Evolutionary conservation across 1,140 invertebrate species (phyloP), one percentile per base, ranked within the genome.

Genomic region (Triops longicaudatus): DNA sequence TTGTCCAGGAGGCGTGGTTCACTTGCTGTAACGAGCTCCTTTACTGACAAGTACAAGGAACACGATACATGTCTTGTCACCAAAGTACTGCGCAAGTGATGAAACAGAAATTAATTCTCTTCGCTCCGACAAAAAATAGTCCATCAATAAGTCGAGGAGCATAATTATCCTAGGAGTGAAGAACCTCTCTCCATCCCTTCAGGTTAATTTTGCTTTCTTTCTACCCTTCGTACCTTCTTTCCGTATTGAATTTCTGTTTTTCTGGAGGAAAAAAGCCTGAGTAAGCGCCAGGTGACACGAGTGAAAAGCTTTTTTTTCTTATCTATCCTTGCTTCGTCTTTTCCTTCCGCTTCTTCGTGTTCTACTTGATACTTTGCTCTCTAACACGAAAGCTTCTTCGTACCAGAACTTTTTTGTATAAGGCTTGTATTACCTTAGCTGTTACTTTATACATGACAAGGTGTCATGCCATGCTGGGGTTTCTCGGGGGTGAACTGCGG

Each of bases 261-360:
- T 63, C 22, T 22, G 50, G 9, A 22, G 50, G 50, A 14, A 22
- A 14, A 63, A 63, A 9, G 50, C 50, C 10, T 63, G 50, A 14
- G 50, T 63, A 63, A 63, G 50, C 17, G 50, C 50, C 50, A 63
- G 50, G 50, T 63, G 50, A 63, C 50, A 63, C 50, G 50, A 63
- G 50, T n/a, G 17, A 63, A 37, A 37, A 37, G 31, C 2, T 2
- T 37, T 37, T 37, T 37, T 37, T 37, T 7, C 7, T 37, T 37
- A 37, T n/a, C n/a, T n/a, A n/a, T n/a, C n/a, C n/a, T n/a, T n/a
- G n/a, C n/a, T n/a, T n/a, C n/a, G 7, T 37, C 31, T 37, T 37
- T 37, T n/a, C 1, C 17, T 63, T 22, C 17, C n/a, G n/a, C n/a
- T 63, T 17, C 22, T 63, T 5, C 22, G 50, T 22, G 50, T 63